phyloP scores from a whole-genome alignment of 2,888 invertebrate genomes.

The Agrilus biguttatus region DNA sequence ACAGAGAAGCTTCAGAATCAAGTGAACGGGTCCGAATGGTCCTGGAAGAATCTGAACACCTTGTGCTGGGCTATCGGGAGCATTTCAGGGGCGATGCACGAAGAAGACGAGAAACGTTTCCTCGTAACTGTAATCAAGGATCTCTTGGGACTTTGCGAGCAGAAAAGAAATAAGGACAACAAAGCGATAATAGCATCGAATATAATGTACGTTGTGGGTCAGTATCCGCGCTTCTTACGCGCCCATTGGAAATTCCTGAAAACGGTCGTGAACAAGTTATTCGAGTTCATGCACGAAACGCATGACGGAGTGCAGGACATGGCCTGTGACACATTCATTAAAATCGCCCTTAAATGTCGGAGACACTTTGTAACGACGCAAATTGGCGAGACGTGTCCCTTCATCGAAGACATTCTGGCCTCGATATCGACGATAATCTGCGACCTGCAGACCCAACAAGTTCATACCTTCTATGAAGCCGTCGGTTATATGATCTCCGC shows the following conservation, averaged over 20 bases:
- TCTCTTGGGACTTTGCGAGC: conserved; percentile 90
- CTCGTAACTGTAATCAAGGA: conserved; percentile 98
- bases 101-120: conserved; percentile 98
- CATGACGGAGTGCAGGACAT: conserved; percentile 99
- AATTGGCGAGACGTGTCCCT: conserved; percentile 91
- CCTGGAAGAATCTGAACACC: conserved; percentile 99
- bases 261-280: conserved; percentile 98
- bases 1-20: conserved; percentile 96
- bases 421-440: conserved; percentile 96
- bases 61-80: conserved; percentile 97
- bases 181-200: conserved; percentile 99
- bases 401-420: conserved; percentile 95
- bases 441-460: conserved; percentile 96
- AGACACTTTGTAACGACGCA: conserved; percentile 95
- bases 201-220: conserved; percentile 99
- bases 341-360: conserved; percentile 96
- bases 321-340: conserved; percentile 99
- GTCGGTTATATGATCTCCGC: conserved; percentile 99
- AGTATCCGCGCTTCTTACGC: conserved; percentile 93
- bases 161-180: conserved; percentile 97
- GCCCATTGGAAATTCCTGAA: conserved; percentile 99
- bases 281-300: conserved; percentile 99
- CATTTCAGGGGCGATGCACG: conserved; percentile 97
- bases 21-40: conserved; percentile 97
- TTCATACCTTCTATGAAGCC: conserved; percentile 98